Percentiles rank a stretch among this genome's conserved stretches.
These are phyloP conservation scores for Actinia tenebrosa DNA, from an alignment of 64 coral and sea anemone genomes.

Conservation along the genomic window DNA sequence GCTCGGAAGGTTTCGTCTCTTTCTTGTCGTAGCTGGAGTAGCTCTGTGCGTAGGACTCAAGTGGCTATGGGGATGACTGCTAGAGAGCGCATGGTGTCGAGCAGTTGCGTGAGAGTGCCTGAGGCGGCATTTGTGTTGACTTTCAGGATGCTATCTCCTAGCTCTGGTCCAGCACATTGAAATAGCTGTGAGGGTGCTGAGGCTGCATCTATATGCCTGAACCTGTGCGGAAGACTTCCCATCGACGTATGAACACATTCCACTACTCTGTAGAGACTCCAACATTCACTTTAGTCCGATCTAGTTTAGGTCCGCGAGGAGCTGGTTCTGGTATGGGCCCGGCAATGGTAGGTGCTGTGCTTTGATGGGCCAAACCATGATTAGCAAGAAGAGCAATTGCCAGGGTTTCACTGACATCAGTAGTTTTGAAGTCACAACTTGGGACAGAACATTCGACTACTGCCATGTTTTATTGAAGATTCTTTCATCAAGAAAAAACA, in stretches of 20 bases:
- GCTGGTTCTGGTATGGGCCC: not conserved
- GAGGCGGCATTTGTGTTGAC: conserved; percentile 27
- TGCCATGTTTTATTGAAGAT: conserved; percentile 22
- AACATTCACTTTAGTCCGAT: conserved; percentile 27
- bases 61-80: conserved; percentile 58
- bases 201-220: conserved; percentile 40
- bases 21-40: conserved; percentile 54
- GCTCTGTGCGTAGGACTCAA: conserved; percentile 41
- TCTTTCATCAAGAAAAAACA: conserved; percentile 30
- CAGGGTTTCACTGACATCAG: conserved; percentile 24
- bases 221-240: conserved; percentile 56
- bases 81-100: conserved; percentile 55
- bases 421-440: conserved; percentile 36
- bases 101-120: conserved; percentile 21
- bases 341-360: not conserved
- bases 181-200: conserved; percentile 44
- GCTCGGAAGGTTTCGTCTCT: conserved; percentile 52
- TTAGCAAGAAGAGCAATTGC: conserved; percentile 51
- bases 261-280: conserved; percentile 40
- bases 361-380: conserved; percentile 39
- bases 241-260: conserved; percentile 55
- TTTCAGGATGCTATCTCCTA: conserved; percentile 58
- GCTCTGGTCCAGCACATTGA: conserved; percentile 43
- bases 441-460: conserved; percentile 38
- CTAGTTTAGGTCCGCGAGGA: conserved; percentile 33